phyloP scores from a whole-genome alignment of 2,113 vertebrate genomes.

The Gobius niger region DNA sequence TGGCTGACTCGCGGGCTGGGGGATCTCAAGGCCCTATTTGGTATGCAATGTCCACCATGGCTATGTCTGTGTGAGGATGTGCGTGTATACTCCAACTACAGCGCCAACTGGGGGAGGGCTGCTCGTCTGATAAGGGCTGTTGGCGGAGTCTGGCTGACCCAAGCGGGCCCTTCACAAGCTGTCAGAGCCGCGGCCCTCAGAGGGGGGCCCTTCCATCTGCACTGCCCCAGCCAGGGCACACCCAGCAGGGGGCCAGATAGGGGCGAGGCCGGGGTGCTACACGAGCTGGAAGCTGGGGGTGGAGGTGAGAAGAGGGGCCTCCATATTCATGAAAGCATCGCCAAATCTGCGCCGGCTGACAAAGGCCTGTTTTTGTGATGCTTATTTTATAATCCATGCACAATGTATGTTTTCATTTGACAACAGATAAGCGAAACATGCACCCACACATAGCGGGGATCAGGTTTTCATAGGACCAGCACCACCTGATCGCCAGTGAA shows the following conservation, averaged over 20 bases:
- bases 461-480: conserved; percentile 11
- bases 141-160: conserved; percentile 74
- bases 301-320: conserved; percentile 50
- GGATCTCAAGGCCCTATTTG: conserved; percentile 76
- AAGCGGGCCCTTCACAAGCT: conserved; percentile 77
- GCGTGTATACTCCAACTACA: conserved; percentile 51
- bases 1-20: conserved; percentile 66
- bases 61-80: conserved; percentile 43
- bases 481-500: conserved; percentile 22
- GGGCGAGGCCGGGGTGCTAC: conserved; percentile 59
- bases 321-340: conserved; percentile 55
- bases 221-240: conserved; percentile 66
- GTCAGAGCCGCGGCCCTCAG: conserved; percentile 77
- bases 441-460: conserved; percentile 19
- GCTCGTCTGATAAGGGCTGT: conserved; percentile 75
- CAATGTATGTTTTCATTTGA: conserved; percentile 26
- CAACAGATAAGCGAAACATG: conserved; percentile 22
- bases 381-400: conserved; percentile 7
- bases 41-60: conserved; percentile 71
- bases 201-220: conserved; percentile 74
- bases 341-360: conserved; percentile 28
- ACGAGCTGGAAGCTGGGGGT: conserved; percentile 52
- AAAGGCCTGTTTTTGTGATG: conserved; percentile 23
- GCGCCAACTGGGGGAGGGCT: conserved; percentile 63
- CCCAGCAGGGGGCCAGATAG: conserved; percentile 70